Base-by-base conservation (phyloP, 2,888 invertebrate genomes). In the Hypomecis punctinalis region DNA sequence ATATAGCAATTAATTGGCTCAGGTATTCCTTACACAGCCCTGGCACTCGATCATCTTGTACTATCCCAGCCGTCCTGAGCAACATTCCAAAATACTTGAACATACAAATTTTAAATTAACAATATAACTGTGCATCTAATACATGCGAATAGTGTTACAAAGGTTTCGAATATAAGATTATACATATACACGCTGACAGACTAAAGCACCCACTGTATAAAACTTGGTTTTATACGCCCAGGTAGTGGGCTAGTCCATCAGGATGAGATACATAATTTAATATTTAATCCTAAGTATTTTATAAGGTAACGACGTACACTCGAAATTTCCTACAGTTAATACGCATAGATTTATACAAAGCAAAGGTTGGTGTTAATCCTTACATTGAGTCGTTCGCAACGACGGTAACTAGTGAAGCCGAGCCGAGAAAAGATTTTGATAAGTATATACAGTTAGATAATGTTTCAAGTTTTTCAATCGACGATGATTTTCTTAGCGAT, bases 301-400 rank as follows among this genome's bases (percentile, higher is more conserved):
- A 43, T 56, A 65, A 61, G 77, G 76, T 82, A 82, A 74, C 83
- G 70, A 72, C 83, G 75, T 79, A 76, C 74, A 77, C 77, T 78
- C 68, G 74, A 80, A 81, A 78, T 80, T 76, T 77, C 79, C 65
- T 66, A 75, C 78, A 83, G 56, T 76, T 75, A 75, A 79, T 81
- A 77, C 76, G 81, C 81, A 71, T 78, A 76, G 80, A 75, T 86
- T 84, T 85, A 75, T 87, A 88, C 87, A 86, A 86, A 86, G 84
- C 85, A 57, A 77, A 73, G 79, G 81, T 91, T 91, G 90, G 89
- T 90, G 91, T 90, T 89, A 80, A 72, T 84, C 88, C 90, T 91
- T 91, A 91, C 90, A 85, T 74, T 67, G 74, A 79, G 85, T 81
- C 89, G 86, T 83, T 82, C 67, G 75, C 35, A 80, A 83, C 87